These are phyloP conservation scores for Drosophila pseudotakahashii DNA, from an alignment of 2,888 invertebrate species.

Conservation along the genomic window DNA sequence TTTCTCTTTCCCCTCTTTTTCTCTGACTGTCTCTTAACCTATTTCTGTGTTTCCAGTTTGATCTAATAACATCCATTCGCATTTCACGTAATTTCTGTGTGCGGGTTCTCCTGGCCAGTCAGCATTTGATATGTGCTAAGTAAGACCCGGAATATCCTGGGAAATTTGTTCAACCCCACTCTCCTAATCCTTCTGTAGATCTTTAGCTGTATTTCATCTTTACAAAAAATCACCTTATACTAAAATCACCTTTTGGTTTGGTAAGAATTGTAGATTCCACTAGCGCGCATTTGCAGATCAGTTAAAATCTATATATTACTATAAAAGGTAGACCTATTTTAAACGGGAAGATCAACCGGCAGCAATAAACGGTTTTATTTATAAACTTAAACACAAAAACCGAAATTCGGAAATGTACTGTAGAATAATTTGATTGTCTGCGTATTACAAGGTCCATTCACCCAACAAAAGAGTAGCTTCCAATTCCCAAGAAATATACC, in stretches of 20 bases:
- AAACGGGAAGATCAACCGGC: no score
- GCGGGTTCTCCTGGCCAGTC: slow-evolving; percentile 71
- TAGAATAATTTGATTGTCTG: no score
- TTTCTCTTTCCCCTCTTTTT: not conserved
- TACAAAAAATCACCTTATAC: not conserved
- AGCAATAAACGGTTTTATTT: no score
- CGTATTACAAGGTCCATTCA: not conserved
- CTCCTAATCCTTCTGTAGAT: slow-evolving; percentile 2
- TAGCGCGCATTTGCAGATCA: slow-evolving; percentile 56
- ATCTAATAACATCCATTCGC: slow-evolving; percentile 21
- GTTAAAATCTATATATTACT: not conserved
- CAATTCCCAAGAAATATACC: slow-evolving; percentile 19
- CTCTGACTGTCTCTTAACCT: slow-evolving; percentile 17
- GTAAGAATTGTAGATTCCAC: slow-evolving; percentile 11
- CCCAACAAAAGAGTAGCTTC: slow-evolving; percentile 1
- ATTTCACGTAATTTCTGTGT: slow-evolving; percentile 32
- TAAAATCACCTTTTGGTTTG: slow-evolving; percentile 3
- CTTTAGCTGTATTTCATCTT: slow-evolving; percentile 1
- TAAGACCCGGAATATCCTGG: not conserved
- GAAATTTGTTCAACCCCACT: not conserved
- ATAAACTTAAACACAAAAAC: no score
- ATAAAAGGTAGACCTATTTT: no score
- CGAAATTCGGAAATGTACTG: no score
- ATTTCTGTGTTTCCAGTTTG: slow-evolving; percentile 30
- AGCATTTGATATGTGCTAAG: slow-evolving; percentile 79